Evolutionary conservation across 2,797 vertebrate species (phyloP).

Genomic region (Sebastes trivittatus): DNA sequence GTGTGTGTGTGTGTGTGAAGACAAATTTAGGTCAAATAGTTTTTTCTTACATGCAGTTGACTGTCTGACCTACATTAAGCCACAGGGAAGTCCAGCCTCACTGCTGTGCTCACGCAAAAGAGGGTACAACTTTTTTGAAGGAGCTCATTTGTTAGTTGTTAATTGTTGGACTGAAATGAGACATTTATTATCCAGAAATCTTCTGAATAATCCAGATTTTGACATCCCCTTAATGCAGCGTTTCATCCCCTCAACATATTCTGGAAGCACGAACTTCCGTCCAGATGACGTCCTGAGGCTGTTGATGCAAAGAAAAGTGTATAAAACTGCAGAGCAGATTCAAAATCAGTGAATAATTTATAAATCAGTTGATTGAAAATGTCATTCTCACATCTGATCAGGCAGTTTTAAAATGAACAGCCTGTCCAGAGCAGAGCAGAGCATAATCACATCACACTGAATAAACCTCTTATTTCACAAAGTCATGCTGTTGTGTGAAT

Average conservation of each 20-base stretch:
- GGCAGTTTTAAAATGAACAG: constrained; percentile 26
- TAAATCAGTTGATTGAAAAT: constrained; percentile 32
- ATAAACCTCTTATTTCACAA: constrained; percentile 48
- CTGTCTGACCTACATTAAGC: constrained; percentile 37
- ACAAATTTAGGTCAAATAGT: constrained; percentile 49
- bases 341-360: constrained; percentile 1
- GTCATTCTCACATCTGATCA: constrained; percentile 21
- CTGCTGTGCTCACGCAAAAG: background rate
- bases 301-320: background rate
- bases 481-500: constrained; percentile 52
- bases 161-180: background rate
- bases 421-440: constrained; percentile 30
- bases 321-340: background rate
- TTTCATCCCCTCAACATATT: background rate
- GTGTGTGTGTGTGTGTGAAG: constrained; percentile 1
- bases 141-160: background rate
- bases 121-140: background rate
- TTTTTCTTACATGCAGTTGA: constrained; percentile 8
- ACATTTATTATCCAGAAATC: background rate
- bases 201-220: background rate
- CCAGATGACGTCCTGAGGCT: background rate
- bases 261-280: background rate
- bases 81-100: background rate
- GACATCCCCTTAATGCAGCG: background rate
- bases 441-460: constrained; percentile 33